phyloP scores from a whole-genome alignment of 2,797 vertebrate genomes.

The Nannoperca obscura region DNA sequence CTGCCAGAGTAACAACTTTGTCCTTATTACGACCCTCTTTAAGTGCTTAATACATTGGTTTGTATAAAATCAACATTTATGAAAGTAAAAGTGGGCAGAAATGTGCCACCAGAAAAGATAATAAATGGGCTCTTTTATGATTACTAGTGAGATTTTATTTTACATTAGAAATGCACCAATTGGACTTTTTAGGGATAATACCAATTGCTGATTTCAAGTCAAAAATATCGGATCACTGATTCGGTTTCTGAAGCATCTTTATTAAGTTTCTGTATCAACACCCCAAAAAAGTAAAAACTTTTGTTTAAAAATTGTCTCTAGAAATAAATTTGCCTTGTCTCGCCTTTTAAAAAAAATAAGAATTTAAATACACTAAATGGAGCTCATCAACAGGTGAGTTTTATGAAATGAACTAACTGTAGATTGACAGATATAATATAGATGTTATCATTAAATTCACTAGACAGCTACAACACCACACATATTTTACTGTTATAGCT shows the following conservation, averaged over 20 bases:
- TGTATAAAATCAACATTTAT: conserved; percentile 9
- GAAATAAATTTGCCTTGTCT: neutral
- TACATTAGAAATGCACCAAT: neutral
- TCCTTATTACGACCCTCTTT: neutral
- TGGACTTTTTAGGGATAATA: neutral
- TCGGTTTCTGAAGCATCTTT: neutral
- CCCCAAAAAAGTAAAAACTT: neutral
- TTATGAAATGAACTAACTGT: neutral
- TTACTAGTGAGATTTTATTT: neutral
- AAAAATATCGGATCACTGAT: neutral
- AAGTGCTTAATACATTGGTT: neutral
- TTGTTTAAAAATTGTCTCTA: neutral
- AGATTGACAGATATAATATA: neutral
- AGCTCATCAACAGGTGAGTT: neutral
- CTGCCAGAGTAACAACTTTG: neutral
- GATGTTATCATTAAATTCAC: neutral
- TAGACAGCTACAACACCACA: neutral
- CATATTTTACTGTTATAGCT: conserved; percentile 1
- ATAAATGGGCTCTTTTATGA: neutral
- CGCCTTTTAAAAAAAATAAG: neutral
- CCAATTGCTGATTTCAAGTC: neutral
- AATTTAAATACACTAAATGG: neutral
- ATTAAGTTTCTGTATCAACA: neutral
- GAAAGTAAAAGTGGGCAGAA: neutral
- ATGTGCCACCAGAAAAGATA: neutral